Base-by-base conservation (phyloP, 2,888 invertebrate genomes). In the Bombyx huttoni region DNA sequence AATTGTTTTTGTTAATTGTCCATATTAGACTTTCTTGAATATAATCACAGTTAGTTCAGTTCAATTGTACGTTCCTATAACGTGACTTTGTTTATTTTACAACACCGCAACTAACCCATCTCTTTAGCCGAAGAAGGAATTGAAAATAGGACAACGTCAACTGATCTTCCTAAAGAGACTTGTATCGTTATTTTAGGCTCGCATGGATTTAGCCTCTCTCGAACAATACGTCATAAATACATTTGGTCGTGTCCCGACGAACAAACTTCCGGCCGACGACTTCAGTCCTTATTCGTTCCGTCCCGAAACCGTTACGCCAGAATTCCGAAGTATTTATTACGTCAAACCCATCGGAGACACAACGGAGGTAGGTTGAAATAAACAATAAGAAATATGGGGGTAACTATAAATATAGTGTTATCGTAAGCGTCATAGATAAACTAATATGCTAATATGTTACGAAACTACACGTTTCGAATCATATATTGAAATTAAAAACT, bases 271-370 rank as follows among this genome's bases (percentile, higher is more conserved):
- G 0, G 73, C 91, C 0, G 89, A 91, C n/a, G 91, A 94, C 75
- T 93, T 94, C 70, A 79, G 75, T 8, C 56, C 65, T 10, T 91
- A 77, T 67, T 54, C 63, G 34, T 88, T 81, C 70, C 73, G 67
- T 13, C 85, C 85, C 0, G 80, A 86, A 51, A 65, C 83, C 24
- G 90, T 93, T 13, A 92, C 91, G 7, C 81, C 90, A 0, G 81
- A 89, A 48, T 95, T 94, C 71, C 87, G 88, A 50, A 92, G 90
- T 70, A 84, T 94, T 0, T 94, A 93, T 72, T 94, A 93, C 68
- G 90, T 96, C 0, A 92, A 94, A 65, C 94, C 96, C 0, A 88
- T 93, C 9, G 93, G 93, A 60, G 94, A 95, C 68, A 86, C 92
- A 10, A 91, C 91, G 56, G 91, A 93, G 86, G 91, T 94, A 56